Conservation (phyloP, 2,797 vertebrate species). For the Acrocephalus scirpaceus region DNA sequence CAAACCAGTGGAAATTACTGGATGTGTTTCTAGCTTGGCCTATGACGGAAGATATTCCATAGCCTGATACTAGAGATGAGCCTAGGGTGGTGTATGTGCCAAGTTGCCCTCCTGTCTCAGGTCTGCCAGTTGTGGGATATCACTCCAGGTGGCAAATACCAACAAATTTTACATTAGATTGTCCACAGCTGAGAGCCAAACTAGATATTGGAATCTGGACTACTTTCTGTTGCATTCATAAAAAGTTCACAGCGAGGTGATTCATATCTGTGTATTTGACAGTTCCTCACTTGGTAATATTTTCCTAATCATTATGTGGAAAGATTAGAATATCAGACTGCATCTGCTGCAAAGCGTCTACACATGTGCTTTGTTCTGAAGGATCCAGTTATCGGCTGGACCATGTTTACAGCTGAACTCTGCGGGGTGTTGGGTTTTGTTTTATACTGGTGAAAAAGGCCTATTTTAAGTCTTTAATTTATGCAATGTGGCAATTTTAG, state of each 20-base stretch:
- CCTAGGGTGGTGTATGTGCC: background rate
- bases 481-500: background rate
- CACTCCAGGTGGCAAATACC: background rate
- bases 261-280: background rate
- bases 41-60: background rate
- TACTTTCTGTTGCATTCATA: background rate
- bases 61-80: background rate
- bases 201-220: background rate
- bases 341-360: background rate
- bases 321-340: background rate
- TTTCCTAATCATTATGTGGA: background rate
- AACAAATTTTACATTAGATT: background rate
- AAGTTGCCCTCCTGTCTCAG: background rate
- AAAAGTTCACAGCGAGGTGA: background rate
- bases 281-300: constrained; percentile 10
- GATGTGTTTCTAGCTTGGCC: background rate
- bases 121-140: background rate
- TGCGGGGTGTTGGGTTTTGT: background rate
- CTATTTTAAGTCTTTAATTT: constrained; percentile 18
- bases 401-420: background rate
- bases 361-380: background rate
- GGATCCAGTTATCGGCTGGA: background rate
- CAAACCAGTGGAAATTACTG: constrained; percentile 25
- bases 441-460: background rate
- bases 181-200: background rate